Base-by-base conservation (phyloP, 2,113 vertebrate genomes). In the Hyperoodon ampullatus region DNA sequence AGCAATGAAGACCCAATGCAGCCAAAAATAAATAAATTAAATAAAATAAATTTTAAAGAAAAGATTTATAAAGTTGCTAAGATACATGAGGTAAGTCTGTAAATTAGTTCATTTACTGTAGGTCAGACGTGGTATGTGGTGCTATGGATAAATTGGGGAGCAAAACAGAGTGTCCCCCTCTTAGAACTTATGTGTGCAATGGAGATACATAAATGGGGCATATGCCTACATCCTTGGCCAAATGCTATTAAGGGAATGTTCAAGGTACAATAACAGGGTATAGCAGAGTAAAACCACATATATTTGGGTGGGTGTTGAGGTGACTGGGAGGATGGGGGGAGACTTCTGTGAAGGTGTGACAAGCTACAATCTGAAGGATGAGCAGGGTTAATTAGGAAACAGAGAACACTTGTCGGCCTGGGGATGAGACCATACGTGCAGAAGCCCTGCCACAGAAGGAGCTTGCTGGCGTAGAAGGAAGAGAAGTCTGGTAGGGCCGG, bases 21-120 rank as follows among this genome's bases (percentile, higher is more conserved):
- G 5, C 53, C 53, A 16, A 53, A 53, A 53, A 53, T 53, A 53
- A 53, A 53, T 53, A 2, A 53, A 53, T 6, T 16, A 53, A 53
- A 53, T 53, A 0, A 53, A 53, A 53, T 53, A 1, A 53, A 53
- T 53, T 53, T 53, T 53, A 9, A 47, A 50, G 4, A 53, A 58
- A 92, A 87, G 78, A 89, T 92, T 60, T 72, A 16, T 39, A 72
- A 86, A 85, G 24, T 26, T 88, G 24, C 83, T 77, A 82, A 86
- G 66, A 81, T 23, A 39, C 11, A 58, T 44, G 33, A 77, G n/a
- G 35, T 47, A 61, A 86, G 75, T 71, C n/a, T 81, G 24, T 74
- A 8, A 60, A 24, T 77, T 42, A 9, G 26, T 87, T n/a, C 35
- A 82, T 42, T 77, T 82, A 39, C 30, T 60, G 8, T 3, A 72